phyloP scores from a whole-genome alignment of 2,888 invertebrate species.

The Charanyca ferruginea region DNA sequence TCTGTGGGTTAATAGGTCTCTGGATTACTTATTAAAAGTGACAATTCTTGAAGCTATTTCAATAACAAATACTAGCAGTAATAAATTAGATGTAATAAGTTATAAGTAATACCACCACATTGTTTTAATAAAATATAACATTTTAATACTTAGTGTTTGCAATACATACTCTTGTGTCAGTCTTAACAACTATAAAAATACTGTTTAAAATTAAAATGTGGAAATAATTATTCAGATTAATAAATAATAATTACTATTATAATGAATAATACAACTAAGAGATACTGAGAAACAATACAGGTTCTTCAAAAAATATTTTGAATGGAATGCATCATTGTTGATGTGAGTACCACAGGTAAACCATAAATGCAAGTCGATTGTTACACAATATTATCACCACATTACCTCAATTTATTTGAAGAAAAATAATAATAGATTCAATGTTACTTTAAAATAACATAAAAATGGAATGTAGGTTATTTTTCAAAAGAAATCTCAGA shows the following conservation, averaged over 20 bases:
- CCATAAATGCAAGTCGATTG: conserved; percentile 72
- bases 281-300: conserved; percentile 79
- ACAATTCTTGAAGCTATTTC: conserved; percentile 77
- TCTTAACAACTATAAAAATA: conserved; percentile 89
- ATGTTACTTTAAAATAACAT: conserved; percentile 42
- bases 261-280: conserved; percentile 66
- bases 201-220: conserved; percentile 82
- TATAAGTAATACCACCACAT: conserved; percentile 84
- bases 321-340: conserved; percentile 81
- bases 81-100: conserved; percentile 81
- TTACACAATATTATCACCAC: conserved; percentile 61
- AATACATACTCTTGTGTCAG: conserved; percentile 88
- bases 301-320: conserved; percentile 71
- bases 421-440: conserved; percentile 28
- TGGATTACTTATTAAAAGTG: conserved; percentile 78
- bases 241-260: conserved; percentile 63
- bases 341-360: conserved; percentile 67
- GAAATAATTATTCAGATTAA: conserved; percentile 71
- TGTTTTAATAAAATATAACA: conserved; percentile 77
- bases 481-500: conserved; percentile 46
- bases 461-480: conserved; percentile 57
- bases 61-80: conserved; percentile 73
- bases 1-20: conserved; percentile 85
- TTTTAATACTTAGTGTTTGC: conserved; percentile 86
- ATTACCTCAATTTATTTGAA: conserved; percentile 30